Evolutionary conservation across 2,888 invertebrate genomes (phyloP), one percentile per base, ranked within the genome.

Genomic region (Cylloceria caligata): DNA sequence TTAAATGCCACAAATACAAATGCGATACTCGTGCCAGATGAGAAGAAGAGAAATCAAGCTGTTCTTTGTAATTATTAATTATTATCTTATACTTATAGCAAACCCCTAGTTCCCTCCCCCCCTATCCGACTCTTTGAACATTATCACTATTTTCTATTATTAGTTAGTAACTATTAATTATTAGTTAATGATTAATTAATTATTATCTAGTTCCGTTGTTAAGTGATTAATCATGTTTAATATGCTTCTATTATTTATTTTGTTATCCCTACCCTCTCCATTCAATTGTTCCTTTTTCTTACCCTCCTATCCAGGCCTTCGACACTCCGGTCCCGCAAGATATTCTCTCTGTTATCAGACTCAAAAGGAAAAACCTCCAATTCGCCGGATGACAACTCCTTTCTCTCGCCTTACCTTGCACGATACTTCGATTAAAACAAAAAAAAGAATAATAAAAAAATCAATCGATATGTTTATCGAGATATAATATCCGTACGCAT

Each of bases 201-300:
- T 89, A 89, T 88, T 89, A 83, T 80, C 82, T 88, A 92, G 89
- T 91, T 92, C 90, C 88, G 89, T 92, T 92, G 91, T 91, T 91
- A 91, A 91, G 91, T 91, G 81, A 92, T 92, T 92, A 92, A 91
- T 92, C 91, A 91, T 90, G 91, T 92, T 92, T 90, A 91, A 92
- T 78, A 78, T 89, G 91, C 92, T 92, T 92, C 91, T 92, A 92
- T 92, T 92, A 92, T 92, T 92, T 92, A 92, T 92, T 92, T 92
- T 92, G 92, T 92, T 92, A 91, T 91, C 89, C 90, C 84, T 27
- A 62, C 74, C 62, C 71, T 39, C 27, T 77, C 42, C 67, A 83
- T 81, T 75, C 78, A 36, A 9, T 52, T 81, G 84, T 82, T 87
- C 84, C 78, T 80, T 79, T 83, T 72, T 55, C 7, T 16, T 42